Percentiles rank a stretch among this genome's conserved stretches.
These are phyloP conservation scores for Isotomurus palustris DNA, from an alignment of 2,888 invertebrate species.

Conservation along the genomic window DNA sequence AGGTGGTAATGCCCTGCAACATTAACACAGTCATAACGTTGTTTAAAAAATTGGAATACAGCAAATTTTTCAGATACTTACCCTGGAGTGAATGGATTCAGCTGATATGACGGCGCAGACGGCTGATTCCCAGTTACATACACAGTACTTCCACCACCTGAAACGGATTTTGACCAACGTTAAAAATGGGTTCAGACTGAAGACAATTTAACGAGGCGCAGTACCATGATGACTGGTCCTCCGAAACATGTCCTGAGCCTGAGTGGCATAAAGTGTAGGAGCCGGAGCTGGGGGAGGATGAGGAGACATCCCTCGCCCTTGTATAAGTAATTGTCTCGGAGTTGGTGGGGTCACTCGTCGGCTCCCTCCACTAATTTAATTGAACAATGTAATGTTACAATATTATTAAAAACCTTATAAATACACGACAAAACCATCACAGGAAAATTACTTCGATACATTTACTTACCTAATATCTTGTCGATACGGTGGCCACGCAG, in stretches of 20 bases:
- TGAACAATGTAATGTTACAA: background rate
- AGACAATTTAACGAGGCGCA: background rate
- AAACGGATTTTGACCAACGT: background rate
- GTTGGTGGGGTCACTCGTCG: constrained; percentile 45
- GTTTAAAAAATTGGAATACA: background rate
- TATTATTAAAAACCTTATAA: background rate
- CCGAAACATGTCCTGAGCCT: constrained; percentile 40
- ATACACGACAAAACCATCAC: background rate
- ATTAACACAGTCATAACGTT: background rate
- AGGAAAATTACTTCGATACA: background rate
- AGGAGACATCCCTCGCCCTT: constrained; percentile 40
- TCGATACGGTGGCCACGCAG: constrained; percentile 41
- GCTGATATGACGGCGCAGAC: constrained; percentile 50
- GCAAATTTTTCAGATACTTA: constrained; percentile 28
- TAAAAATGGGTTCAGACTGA: background rate
- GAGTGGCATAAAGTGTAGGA: constrained; percentile 40
- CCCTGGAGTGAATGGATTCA: constrained; percentile 51
- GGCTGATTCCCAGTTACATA: constrained; percentile 41
- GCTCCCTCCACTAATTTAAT: constrained; percentile 13
- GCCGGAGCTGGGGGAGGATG: constrained; percentile 37
- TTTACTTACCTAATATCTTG: constrained; percentile 34
- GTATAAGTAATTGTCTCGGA: constrained; percentile 39
- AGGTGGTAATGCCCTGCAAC: constrained; percentile 64
- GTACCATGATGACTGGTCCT: constrained; percentile 41
- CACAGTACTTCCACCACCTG: constrained; percentile 42